Conservation (phyloP, 1,140 invertebrate species). For the Trichonephila clavipes region DNA sequence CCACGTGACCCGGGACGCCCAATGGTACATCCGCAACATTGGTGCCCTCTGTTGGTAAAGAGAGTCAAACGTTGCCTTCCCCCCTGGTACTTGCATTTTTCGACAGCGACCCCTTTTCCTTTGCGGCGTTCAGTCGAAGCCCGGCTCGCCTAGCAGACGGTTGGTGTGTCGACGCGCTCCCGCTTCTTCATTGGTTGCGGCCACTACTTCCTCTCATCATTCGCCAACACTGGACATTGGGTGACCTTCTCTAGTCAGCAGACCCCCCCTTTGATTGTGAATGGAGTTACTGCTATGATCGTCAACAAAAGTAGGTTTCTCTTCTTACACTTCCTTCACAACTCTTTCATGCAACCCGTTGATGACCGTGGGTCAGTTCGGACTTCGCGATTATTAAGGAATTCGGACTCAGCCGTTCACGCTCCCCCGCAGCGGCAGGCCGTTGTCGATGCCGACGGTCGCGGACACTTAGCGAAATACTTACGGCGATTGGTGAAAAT, state of each 20-base stretch:
- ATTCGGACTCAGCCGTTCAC: background rate
- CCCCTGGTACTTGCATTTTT: slow-evolving; percentile 46
- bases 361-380: slow-evolving; percentile 17
- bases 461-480: slow-evolving; percentile 20
- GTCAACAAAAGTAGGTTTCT: slow-evolving; percentile 74
- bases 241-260: slow-evolving; percentile 65
- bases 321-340: background rate
- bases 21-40: slow-evolving; percentile 37
- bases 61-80: slow-evolving; percentile 3
- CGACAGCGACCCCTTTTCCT: slow-evolving; percentile 45
- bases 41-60: slow-evolving; percentile 54
- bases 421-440: background rate
- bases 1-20: slow-evolving; percentile 57
- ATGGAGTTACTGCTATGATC: slow-evolving; percentile 75
- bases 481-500: background rate
- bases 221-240: slow-evolving; percentile 65
- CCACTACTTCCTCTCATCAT: slow-evolving; percentile 33
- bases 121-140: slow-evolving; percentile 56
- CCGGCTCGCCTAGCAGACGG: slow-evolving; percentile 57
- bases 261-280: slow-evolving; percentile 35
- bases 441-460: background rate
- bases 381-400: slow-evolving; percentile 14
- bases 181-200: slow-evolving; percentile 53
- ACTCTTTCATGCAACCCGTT: background rate
- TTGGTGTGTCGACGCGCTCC: slow-evolving; percentile 64